phyloP scores from a whole-genome alignment of 2,797 vertebrate genomes.

The Brachymystax lenok region DNA sequence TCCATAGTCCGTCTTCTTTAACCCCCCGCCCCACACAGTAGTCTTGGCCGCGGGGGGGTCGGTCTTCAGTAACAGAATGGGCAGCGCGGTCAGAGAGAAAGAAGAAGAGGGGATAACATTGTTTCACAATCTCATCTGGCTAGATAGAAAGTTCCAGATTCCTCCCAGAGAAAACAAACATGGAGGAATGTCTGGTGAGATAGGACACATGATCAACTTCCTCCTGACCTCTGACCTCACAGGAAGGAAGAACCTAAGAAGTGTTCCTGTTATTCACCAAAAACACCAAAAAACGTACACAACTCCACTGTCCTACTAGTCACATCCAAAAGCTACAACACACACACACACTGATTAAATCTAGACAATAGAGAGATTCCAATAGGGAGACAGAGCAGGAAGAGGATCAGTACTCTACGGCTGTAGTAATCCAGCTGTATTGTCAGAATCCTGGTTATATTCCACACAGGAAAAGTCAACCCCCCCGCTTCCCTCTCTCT shows the following conservation, averaged over 20 bases:
- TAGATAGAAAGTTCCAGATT: slow-evolving; percentile 38
- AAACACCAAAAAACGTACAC: slow-evolving; percentile 9
- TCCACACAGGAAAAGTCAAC: slow-evolving; percentile 51
- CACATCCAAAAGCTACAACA: not conserved
- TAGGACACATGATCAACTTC: slow-evolving; percentile 68
- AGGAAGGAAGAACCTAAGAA: slow-evolving; percentile 54
- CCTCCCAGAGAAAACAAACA: slow-evolving; percentile 74
- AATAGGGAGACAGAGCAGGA: not conserved
- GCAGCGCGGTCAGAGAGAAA: slow-evolving; percentile 35
- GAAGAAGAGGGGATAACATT: slow-evolving; percentile 51
- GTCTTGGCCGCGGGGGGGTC: slow-evolving; percentile 28
- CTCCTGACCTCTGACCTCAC: slow-evolving; percentile 68
- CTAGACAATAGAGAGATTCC: not conserved
- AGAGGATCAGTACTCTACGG: not conserved
- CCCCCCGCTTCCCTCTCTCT: slow-evolving; percentile 39
- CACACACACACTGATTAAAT: not conserved
- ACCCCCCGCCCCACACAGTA: not conserved
- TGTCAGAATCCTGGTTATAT: slow-evolving; percentile 32
- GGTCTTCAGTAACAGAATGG: slow-evolving; percentile 19
- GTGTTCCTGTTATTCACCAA: slow-evolving; percentile 71
- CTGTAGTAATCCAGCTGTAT: not conserved
- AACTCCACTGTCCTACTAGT: not conserved
- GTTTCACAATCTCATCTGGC: slow-evolving; percentile 64
- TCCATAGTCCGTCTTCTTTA: not conserved
- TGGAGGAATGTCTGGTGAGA: slow-evolving; percentile 68